Conservation (phyloP, 2,888 invertebrate species). For the Zonitis immaculata region DNA sequence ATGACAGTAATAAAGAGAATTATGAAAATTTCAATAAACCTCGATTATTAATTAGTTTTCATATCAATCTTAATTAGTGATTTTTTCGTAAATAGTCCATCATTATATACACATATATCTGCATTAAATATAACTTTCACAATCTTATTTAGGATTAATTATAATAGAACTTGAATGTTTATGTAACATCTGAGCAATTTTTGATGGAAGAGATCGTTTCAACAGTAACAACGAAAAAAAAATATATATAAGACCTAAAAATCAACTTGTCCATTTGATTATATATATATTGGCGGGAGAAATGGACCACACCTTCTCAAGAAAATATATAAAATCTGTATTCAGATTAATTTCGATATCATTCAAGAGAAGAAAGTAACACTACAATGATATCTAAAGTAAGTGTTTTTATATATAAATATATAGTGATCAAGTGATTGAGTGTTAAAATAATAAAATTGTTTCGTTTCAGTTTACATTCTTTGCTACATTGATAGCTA, state of each 20-base stretch:
- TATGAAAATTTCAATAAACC: too few relatives aligned
- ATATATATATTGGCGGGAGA: constrained; percentile 3
- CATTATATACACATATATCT: background rate
- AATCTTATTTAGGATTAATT: background rate
- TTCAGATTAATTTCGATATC: background rate
- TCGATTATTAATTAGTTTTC: too few relatives aligned
- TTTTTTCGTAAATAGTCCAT: background rate
- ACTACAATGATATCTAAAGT: constrained; percentile 33
- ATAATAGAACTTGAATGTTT: background rate
- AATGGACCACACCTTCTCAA: constrained; percentile 11
- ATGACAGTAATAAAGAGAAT: too few relatives aligned
- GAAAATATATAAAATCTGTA: constrained; percentile 34
- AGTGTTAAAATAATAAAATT: constrained; percentile 3
- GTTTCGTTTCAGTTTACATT: constrained; percentile 19
- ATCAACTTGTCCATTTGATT: background rate
- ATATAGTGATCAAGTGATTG: background rate
- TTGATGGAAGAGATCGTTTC: background rate
- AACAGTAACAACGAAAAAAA: too few relatives aligned
- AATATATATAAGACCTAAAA: too few relatives aligned
- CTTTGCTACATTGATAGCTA: constrained; percentile 16
- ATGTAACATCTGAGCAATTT: background rate
- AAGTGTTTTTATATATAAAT: constrained; percentile 12
- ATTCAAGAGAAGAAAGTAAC: background rate
- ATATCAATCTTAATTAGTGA: constrained; percentile 1
- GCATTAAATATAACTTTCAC: background rate